Percentiles rank a stretch among this genome's conserved stretches.
These are phyloP conservation scores for Esperia sulphurella DNA, from an alignment of 2,888 invertebrate genomes.

Conservation along the genomic window DNA sequence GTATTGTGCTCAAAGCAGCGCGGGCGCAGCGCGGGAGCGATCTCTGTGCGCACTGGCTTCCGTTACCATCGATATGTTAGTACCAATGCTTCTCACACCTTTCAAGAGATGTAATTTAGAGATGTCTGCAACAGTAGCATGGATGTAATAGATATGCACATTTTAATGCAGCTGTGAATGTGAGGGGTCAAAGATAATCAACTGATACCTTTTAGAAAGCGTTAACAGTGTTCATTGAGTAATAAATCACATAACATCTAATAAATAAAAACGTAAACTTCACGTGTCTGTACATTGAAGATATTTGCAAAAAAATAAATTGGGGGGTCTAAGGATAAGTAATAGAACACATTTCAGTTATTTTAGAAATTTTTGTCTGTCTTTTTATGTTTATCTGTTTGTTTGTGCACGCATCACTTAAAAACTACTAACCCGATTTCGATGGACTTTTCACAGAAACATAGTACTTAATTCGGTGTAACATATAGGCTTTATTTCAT, in stretches of 20 bases:
- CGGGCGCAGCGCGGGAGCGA: slow-evolving; percentile 26
- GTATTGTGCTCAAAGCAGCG: slow-evolving; percentile 42
- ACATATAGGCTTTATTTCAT: too few species aligned
- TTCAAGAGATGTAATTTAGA: slow-evolving; percentile 53
- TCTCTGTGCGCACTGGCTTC: slow-evolving; percentile 35
- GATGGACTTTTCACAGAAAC: too few species aligned
- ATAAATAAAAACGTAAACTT: too few species aligned
- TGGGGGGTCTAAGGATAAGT: too few species aligned
- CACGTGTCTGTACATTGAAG: too few species aligned
- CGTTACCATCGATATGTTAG: slow-evolving; percentile 35
- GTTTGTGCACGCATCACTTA: too few species aligned
- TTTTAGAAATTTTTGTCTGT: too few species aligned
- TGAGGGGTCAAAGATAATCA: slow-evolving; percentile 28
- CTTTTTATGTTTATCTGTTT: too few species aligned
- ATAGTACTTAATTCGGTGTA: too few species aligned
- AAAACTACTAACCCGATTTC: too few species aligned
- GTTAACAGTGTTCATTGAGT: slow-evolving; percentile 7
- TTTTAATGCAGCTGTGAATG: slow-evolving; percentile 43
- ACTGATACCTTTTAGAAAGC: slow-evolving; percentile 12
- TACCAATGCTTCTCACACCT: slow-evolving; percentile 59
- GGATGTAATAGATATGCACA: slow-evolving; percentile 49
- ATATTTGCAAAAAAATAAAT: too few species aligned
- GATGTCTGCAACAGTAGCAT: slow-evolving; percentile 35
- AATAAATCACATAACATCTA: not conserved
- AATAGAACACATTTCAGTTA: too few species aligned